Evolutionary conservation across 2,888 invertebrate genomes (phyloP), one percentile per base, ranked within the genome.

Genomic region (Serripes groenlandicus): DNA sequence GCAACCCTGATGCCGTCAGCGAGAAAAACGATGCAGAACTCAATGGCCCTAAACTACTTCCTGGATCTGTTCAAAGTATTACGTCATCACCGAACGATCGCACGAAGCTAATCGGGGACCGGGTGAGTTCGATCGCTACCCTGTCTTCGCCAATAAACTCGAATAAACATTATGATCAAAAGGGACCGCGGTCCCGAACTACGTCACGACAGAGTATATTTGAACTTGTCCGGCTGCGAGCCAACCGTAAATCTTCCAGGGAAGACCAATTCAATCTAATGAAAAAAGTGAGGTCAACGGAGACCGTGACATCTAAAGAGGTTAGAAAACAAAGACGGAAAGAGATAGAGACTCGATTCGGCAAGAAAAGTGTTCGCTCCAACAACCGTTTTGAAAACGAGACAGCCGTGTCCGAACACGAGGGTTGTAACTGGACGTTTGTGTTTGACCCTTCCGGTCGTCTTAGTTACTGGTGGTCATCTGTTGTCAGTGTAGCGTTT

Each of bases 381-480:
- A 88, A 90, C 62, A 79, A 85, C 28, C 80, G 87, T 21, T 88
- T 88, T 30, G 66, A 95, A 71, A 93, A 94, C 18, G 92, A 93
- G 28, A 94, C 94, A 21, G 92, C 92, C 62, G 96, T 96, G 9
- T 88, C 91, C 21, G 96, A 97, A 81, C 95, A 96, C 52, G 96
- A 97, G 21, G 96, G 97, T 23, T 95, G 95, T 87, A 93, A 92
- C 81, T 93, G 94, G 93, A 98, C 98, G 73, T 98, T 99, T 95
- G 98, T 99, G 90, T 99, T 99, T 95, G 99, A 99, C 96, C 99
- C 99, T 32, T 98, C 99, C 90, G 99, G 99, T 87, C 96, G 99
- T 73, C 96, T 99, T 56, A 93, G 94, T 56, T 94, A 95, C 88
- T 95, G 94, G 94, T 95, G 94, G 95, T 94, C 94, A 35, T 91